Conservation (phyloP, 2,113 vertebrate genomes). For the Acrocephalus arundinaceus region DNA sequence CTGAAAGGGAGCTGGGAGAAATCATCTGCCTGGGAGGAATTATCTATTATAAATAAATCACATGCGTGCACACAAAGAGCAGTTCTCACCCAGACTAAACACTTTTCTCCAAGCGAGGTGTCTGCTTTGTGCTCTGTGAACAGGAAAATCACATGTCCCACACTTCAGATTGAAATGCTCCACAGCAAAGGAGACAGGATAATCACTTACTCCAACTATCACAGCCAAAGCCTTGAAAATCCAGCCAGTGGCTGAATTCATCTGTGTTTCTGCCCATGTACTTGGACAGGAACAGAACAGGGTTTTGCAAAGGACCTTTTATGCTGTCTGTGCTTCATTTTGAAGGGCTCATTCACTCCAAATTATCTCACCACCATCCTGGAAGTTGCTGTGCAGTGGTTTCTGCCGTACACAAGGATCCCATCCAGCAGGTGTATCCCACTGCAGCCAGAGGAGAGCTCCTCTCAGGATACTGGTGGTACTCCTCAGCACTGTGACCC, state of each 20-base stretch:
- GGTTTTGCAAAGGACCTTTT: neutral
- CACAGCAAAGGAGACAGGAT: neutral
- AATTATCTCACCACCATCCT: neutral
- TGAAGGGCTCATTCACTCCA: neutral
- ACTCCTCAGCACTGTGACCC: neutral
- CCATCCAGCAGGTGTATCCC: rapidly evolving
- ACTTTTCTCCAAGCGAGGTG: conserved; percentile 46
- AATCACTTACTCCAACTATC: conserved; percentile 1
- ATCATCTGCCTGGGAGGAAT: conserved; percentile 53
- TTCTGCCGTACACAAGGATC: neutral
- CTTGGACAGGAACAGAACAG: neutral
- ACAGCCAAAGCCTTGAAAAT: conserved; percentile 12
- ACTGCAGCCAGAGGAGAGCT: neutral
- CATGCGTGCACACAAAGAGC: neutral
- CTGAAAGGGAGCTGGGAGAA: conserved; percentile 37
- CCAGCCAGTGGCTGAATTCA: neutral
- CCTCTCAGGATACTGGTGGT: rapidly evolving
- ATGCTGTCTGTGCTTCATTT: neutral
- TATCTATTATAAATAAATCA: conserved; percentile 46
- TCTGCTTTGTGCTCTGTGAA: conserved; percentile 32
- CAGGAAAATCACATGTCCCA: conserved; percentile 25
- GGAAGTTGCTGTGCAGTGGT: neutral
- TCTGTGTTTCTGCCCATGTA: neutral
- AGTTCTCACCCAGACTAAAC: conserved; percentile 60
- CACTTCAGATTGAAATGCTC: conserved; percentile 13